Evolutionary conservation across 2,888 invertebrate species (phyloP).

Genomic region (Netelia inedita): DNA sequence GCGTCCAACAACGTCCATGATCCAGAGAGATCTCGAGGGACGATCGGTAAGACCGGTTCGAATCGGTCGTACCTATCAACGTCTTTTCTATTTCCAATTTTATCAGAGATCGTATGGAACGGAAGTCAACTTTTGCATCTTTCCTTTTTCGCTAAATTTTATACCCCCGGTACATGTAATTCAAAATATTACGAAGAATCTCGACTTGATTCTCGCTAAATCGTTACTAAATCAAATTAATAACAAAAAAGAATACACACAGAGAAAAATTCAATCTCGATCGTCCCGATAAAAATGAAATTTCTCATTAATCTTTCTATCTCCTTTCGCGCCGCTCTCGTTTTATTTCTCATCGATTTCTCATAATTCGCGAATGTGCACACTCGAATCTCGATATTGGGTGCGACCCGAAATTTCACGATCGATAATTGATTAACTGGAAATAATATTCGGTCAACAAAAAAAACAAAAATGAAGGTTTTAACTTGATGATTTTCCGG

Average conservation of each 20-base stretch:
- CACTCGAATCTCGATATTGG: constrained; percentile 40
- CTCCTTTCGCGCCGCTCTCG: neutral
- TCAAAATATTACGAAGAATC: no score
- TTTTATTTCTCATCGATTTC: constrained; percentile 7
- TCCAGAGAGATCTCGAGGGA: constrained; percentile 11
- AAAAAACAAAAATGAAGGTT: no score
- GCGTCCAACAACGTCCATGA: constrained; percentile 27
- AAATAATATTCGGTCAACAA: constrained; percentile 35
- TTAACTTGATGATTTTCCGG: constrained; percentile 50
- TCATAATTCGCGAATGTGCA: constrained; percentile 21
- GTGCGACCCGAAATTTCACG: constrained; percentile 57
- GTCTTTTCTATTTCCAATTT: constrained; percentile 40
- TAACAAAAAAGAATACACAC: no score
- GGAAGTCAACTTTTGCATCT: constrained; percentile 10
- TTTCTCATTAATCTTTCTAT: neutral
- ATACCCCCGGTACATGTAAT: no score
- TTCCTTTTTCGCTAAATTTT: no score
- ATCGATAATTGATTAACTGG: constrained; percentile 58
- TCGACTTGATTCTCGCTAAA: no score
- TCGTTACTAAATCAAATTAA: no score
- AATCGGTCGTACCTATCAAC: constrained; percentile 35
- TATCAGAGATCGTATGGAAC: neutral
- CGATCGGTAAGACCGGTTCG: constrained; percentile 48
- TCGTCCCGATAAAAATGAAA: neutral
- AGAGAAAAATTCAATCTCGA: neutral